phyloP scores from a whole-genome alignment of 2,888 invertebrate genomes.

The Stenurella melanura region DNA sequence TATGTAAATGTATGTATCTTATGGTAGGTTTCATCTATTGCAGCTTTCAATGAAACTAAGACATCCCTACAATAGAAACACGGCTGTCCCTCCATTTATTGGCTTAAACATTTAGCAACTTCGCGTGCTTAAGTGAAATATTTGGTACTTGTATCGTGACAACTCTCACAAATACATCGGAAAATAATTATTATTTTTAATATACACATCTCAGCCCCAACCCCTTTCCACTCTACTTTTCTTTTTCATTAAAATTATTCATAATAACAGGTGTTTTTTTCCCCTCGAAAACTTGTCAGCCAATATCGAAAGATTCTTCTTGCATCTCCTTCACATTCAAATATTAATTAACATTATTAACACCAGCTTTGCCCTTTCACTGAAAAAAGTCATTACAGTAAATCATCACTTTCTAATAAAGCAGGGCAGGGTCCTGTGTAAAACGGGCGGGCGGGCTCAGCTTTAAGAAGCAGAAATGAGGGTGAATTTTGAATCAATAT shows the following conservation, averaged over 20 bases:
- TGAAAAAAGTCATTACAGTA: slow-evolving; percentile 77
- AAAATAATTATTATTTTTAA: slow-evolving; percentile 28
- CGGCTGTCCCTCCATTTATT: background rate
- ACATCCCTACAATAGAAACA: background rate
- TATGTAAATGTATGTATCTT: too few species aligned
- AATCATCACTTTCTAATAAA: slow-evolving; percentile 78
- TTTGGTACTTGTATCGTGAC: background rate
- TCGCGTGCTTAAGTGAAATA: background rate
- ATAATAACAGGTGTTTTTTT: slow-evolving; percentile 62
- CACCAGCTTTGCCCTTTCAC: slow-evolving; percentile 74
- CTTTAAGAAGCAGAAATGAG: slow-evolving; percentile 69
- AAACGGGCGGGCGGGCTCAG: slow-evolving; percentile 64
- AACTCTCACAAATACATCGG: background rate
- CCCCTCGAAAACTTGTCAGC: slow-evolving; percentile 61
- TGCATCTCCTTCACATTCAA: slow-evolving; percentile 74
- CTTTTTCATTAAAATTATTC: slow-evolving; percentile 60
- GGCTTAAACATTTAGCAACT: background rate
- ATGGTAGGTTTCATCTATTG: background rate
- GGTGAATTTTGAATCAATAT: slow-evolving; percentile 75
- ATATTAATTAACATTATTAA: slow-evolving; percentile 80
- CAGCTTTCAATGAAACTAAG: background rate
- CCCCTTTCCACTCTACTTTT: slow-evolving; percentile 20
- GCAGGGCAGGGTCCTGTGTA: slow-evolving; percentile 59
- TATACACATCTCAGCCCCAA: background rate
- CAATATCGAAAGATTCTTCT: slow-evolving; percentile 67